Evolutionary conservation across 2,797 vertebrate species (phyloP).

Genomic region (Peromyscus aztecus): DNA sequence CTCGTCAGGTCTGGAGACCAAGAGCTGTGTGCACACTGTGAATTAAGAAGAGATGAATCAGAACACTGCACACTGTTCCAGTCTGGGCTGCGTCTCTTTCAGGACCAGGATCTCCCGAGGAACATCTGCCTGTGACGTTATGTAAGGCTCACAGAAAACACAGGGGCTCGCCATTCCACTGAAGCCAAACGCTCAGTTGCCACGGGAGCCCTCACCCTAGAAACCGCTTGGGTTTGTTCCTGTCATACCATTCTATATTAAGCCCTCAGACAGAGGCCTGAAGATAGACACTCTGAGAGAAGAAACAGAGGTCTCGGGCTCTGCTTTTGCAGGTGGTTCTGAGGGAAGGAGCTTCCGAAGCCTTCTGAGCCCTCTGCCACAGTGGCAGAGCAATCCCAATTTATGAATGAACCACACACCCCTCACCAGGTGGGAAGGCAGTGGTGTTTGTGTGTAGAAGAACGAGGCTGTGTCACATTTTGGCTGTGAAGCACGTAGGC

Average conservation of each 20-base stretch:
- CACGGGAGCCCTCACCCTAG: background rate
- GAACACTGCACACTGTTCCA: background rate
- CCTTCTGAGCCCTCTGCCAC: background rate
- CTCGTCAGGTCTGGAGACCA: slow-evolving; percentile 97
- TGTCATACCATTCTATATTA: slow-evolving; percentile 81
- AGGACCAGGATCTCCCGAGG: background rate
- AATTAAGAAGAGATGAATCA: slow-evolving; percentile 59
- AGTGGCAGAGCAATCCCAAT: background rate
- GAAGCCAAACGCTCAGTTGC: background rate
- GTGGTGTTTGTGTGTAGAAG: background rate
- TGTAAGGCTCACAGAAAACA: background rate
- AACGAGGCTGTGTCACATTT: background rate
- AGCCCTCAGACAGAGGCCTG: slow-evolving; percentile 50
- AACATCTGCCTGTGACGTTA: slow-evolving; percentile 10
- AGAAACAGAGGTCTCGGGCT: background rate
- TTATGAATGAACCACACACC: slow-evolving; percentile 42
- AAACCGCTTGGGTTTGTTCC: slow-evolving; percentile 65
- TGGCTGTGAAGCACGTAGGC: background rate
- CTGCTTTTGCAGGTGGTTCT: background rate
- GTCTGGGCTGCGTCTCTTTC: slow-evolving; percentile 29
- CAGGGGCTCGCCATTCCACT: slow-evolving; percentile 16
- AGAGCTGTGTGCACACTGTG: slow-evolving; percentile 98
- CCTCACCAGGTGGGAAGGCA: background rate
- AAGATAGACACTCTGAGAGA: slow-evolving; percentile 14
- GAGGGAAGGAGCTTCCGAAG: background rate